Base-by-base conservation (phyloP, 1,140 invertebrate genomes). In the Drosophila biarmipes region DNA sequence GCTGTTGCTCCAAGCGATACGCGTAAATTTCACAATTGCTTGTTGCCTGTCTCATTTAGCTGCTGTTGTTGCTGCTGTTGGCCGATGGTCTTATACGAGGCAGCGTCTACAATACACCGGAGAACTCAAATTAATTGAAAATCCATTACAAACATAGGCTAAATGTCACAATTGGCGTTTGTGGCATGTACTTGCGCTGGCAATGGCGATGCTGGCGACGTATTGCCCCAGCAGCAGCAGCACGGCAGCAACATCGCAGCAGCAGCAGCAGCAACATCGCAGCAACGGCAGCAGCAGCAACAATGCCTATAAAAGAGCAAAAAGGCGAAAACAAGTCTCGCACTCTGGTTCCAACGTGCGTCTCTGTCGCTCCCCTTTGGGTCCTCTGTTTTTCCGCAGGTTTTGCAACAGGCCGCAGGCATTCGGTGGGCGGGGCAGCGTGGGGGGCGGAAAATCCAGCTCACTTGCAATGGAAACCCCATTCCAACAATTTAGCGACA, bases 81-180 rank as follows among this genome's bases (percentile, higher is more conserved):
- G 6, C 56, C 53, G 68, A 69, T 72, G 62, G 68, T 82, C 82
- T 75, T 89, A 89, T 81, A 82, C 73, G 82, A 73, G 63, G 84
- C 89, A 71, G 51, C 84, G 76, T 79, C 84, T 87, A 89, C 85
- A 89, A 89, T 90, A 90, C 85, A 90, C 85, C 77, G 85, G 85
- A 89, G 85, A 89, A 90, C 85, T 89, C 85, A 89, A 89, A 89
- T 89, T 90, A 89, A 89, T 89, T 89, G 85, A 89, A 89, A 89
- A 90, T 89, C 85, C 85, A 89, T 90, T 90, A 90, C 85, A 89
- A 89, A 89, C 85, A 89, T 89, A 85, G 85, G 85, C 85, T 90
- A 89, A 89, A 90, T 89, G 85, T 89, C 85, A 89, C 85, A 89
- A 89, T 89, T 89, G 85, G 85, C 84, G 84, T 89, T 89, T 89